These are phyloP conservation scores for Epinotia brunnichana DNA, from an alignment of 2,888 invertebrate species.

Conservation along the genomic window DNA sequence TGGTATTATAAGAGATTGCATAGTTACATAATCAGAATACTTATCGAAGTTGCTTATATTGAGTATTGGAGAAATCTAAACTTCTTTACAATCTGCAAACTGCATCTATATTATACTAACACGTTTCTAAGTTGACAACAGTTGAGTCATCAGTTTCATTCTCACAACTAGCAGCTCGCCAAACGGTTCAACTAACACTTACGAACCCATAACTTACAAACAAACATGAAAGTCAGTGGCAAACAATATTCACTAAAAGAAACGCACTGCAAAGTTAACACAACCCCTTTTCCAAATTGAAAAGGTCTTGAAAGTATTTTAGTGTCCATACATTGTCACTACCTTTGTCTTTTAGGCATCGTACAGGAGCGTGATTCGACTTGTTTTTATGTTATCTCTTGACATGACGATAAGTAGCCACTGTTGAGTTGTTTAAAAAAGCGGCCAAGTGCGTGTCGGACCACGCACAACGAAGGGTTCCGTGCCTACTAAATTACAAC, in stretches of 20 bases:
- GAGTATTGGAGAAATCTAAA: too few relatives aligned
- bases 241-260: slow-evolving; percentile 26
- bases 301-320: not conserved
- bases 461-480: too few relatives aligned
- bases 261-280: slow-evolving; percentile 25
- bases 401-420: too few relatives aligned
- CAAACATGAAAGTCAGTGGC: not conserved
- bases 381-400: not conserved
- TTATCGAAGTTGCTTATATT: too few relatives aligned
- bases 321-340: not conserved
- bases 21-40: too few relatives aligned
- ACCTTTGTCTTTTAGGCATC: not conserved
- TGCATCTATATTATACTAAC: not conserved
- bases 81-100: too few relatives aligned
- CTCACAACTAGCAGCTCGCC: not conserved
- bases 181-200: not conserved
- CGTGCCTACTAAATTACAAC: too few relatives aligned
- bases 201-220: not conserved
- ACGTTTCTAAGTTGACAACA: not conserved
- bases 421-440: too few relatives aligned
- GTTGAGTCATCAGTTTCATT: not conserved
- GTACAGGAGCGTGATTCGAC: not conserved
- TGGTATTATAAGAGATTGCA: too few relatives aligned
- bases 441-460: too few relatives aligned
- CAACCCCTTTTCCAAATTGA: not conserved